Evolutionary conservation across 1,140 invertebrate genomes (phyloP).

Genomic region (Manduca sexta): DNA sequence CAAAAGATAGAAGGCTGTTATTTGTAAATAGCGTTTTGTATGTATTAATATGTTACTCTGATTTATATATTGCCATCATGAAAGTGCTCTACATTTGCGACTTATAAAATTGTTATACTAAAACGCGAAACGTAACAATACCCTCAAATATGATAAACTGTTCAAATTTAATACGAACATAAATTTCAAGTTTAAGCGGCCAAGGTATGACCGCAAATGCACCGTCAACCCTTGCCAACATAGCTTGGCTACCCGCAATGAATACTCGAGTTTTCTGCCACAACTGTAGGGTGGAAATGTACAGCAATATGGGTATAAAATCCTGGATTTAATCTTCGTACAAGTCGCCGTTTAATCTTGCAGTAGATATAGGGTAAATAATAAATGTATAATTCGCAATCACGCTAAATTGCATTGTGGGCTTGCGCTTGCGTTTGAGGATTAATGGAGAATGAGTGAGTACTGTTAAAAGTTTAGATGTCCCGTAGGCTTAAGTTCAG

Average conservation of each 20-base stretch:
- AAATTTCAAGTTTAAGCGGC: too few relatives aligned
- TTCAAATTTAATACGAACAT: too few relatives aligned
- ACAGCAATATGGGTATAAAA: constrained; percentile 63
- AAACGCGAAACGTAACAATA: too few relatives aligned
- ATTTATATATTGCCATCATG: too few relatives aligned
- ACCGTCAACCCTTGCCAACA: constrained; percentile 32
- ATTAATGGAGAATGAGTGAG: constrained; percentile 12
- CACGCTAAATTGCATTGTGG: constrained; percentile 46
- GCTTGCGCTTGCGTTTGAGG: constrained; percentile 22
- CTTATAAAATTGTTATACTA: too few relatives aligned
- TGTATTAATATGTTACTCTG: too few relatives aligned
- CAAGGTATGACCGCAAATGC: constrained; percentile 12
- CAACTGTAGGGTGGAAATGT: constrained; percentile 55
- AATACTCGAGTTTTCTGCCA: constrained; percentile 59
- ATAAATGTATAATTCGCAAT: constrained; percentile 57
- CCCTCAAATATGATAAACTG: too few relatives aligned
- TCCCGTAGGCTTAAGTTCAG: too few relatives aligned
- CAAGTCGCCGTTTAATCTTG: constrained; percentile 63
- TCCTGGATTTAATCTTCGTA: constrained; percentile 62
- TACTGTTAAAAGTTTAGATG: background rate
- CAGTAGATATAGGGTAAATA: constrained; percentile 56
- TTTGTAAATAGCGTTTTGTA: too few relatives aligned
- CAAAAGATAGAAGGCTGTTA: too few relatives aligned
- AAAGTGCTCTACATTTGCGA: too few relatives aligned
- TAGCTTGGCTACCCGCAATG: constrained; percentile 51